Evolutionary conservation across 2,113 vertebrate genomes (phyloP).

Genomic region (Urocolius indicus): DNA sequence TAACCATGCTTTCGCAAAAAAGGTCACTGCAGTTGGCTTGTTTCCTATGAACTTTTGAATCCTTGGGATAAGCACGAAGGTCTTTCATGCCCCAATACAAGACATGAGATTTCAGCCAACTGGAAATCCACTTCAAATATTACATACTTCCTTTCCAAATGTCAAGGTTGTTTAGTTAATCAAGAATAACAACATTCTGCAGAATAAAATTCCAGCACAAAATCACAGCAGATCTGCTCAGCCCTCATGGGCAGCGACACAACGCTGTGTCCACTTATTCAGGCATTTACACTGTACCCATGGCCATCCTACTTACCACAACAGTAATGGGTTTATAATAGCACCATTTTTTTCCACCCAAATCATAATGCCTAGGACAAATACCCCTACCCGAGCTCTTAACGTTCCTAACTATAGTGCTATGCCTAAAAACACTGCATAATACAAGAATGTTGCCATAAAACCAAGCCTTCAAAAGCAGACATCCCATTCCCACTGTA

Average conservation of each 20-base stretch:
- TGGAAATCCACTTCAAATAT: slow-evolving; percentile 43
- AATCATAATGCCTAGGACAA: background rate
- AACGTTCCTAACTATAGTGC: background rate
- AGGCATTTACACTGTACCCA: background rate
- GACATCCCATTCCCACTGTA: background rate
- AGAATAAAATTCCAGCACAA: slow-evolving; percentile 5
- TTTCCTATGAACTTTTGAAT: slow-evolving; percentile 37
- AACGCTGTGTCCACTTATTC: background rate
- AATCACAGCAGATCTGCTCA: background rate
- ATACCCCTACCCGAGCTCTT: background rate
- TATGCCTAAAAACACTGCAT: background rate
- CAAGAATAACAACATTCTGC: slow-evolving; percentile 10
- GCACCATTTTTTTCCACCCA: rapidly evolving
- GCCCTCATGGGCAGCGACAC: background rate
- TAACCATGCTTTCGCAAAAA: slow-evolving; percentile 19
- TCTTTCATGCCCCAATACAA: background rate
- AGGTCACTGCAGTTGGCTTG: background rate
- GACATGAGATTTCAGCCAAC: slow-evolving; percentile 20
- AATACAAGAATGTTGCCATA: background rate
- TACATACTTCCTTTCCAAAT: slow-evolving; percentile 41
- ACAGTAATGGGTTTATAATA: background rate
- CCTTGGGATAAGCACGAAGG: slow-evolving; percentile 27
- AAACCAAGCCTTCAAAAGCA: background rate
- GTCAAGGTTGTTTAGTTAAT: slow-evolving; percentile 57
- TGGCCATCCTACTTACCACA: background rate